phyloP scores from a whole-genome alignment of 2,888 invertebrate species.

The Lumbricus terrestris region DNA sequence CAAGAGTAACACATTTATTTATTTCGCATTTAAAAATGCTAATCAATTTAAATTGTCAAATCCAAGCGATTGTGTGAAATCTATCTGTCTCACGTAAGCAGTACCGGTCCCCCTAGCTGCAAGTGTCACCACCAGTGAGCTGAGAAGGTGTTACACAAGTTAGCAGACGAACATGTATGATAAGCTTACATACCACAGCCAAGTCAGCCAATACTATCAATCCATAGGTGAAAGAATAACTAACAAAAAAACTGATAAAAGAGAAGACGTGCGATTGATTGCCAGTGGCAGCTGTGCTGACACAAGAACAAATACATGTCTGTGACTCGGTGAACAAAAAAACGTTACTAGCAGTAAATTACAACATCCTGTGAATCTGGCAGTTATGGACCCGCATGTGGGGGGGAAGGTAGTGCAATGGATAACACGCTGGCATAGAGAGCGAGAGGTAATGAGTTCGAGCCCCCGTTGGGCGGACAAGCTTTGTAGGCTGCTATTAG shows the following conservation, averaged over 20 bases:
- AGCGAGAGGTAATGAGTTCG: no score
- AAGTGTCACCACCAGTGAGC: neutral
- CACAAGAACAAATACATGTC: neutral
- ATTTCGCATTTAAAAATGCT: neutral
- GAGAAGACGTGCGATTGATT: neutral
- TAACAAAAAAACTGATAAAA: neutral
- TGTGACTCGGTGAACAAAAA: no score
- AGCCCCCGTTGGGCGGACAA: no score
- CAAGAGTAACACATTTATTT: neutral
- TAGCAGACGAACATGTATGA: neutral
- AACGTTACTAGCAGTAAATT: no score
- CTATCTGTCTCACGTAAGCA: no score
- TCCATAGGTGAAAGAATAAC: neutral
- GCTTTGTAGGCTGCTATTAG: no score
- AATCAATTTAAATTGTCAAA: no score
- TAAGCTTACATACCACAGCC: neutral
- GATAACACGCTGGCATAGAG: no score
- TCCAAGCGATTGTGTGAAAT: no score
- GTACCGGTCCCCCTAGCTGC: neutral
- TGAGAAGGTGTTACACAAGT: neutral
- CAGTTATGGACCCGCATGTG: no score
- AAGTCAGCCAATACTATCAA: neutral
- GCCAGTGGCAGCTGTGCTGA: neutral
- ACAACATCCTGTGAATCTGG: neutral
- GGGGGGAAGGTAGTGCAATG: no score